A percentile compares a stretch with the other conserved stretches of the same genome.
These are phyloP conservation scores for Sebastes vulpes DNA, from an alignment of 2,797 vertebrate species.

Conservation along the genomic window DNA sequence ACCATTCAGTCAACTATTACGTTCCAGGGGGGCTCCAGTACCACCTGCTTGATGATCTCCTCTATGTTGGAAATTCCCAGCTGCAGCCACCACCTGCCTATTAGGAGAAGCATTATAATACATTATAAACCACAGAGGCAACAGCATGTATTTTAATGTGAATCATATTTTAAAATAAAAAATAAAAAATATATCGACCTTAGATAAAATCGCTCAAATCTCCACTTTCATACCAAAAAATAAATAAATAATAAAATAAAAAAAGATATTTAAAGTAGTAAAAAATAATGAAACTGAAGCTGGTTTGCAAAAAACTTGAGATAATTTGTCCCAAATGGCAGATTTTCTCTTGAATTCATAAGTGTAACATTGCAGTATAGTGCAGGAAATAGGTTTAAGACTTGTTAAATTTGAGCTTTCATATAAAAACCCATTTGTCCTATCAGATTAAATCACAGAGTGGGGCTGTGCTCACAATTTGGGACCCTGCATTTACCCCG, in stretches of 20 bases:
- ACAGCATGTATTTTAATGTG: neutral
- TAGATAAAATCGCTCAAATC: neutral
- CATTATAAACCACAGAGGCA: neutral
- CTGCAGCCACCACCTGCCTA: slow-evolving; percentile 24
- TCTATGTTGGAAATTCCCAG: slow-evolving; percentile 36
- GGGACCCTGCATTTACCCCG: neutral
- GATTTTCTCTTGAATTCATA: neutral
- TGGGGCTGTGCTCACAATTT: neutral
- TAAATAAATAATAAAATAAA: too few relatives aligned
- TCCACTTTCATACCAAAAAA: neutral
- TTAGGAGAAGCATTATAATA: neutral
- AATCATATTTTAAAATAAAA: too few relatives aligned
- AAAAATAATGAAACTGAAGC: neutral
- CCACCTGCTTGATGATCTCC: slow-evolving; percentile 36
- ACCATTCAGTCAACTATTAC: slow-evolving; percentile 35
- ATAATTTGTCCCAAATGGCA: neutral
- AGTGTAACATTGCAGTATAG: neutral
- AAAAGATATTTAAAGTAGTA: neutral
- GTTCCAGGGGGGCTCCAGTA: neutral
- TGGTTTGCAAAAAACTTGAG: neutral
- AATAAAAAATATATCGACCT: too few relatives aligned
- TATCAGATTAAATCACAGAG: neutral
- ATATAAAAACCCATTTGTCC: neutral
- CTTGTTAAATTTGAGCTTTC: neutral
- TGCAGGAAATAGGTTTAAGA: neutral